Base-by-base conservation (phyloP, 1,140 invertebrate genomes). In the Drosophila kepulauana region DNA sequence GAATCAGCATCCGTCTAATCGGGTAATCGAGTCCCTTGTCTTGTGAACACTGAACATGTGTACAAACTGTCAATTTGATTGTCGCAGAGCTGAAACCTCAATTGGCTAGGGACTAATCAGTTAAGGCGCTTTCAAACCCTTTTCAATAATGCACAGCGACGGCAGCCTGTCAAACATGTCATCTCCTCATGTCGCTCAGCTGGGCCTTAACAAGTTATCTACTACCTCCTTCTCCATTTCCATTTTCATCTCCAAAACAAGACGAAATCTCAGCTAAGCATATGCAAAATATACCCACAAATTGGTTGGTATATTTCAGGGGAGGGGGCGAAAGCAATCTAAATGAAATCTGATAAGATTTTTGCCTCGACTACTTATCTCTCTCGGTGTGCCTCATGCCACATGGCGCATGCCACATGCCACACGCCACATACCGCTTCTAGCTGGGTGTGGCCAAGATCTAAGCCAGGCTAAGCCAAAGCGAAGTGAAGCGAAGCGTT, bases 161-260 rank as follows among this genome's bases (percentile, higher is more conserved):
- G 82, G 82, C 82, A 87, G 68, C 64, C 64, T 85, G 82, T 87
- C 82, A 86, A 87, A 86, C 68, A 81, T 71, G 52, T 49, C 33
- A 46, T 45, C 48, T 52, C 30, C 48, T 52, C 51, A 35, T 49
- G 45, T 41, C 35, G 8, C 28, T 16, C n/a, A 49, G 16, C 10
- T 28, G 48, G 58, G 56, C 8, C 33, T 13, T 16, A 5, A 45
- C 30, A 58, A 58, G 28, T 5, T 57, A 6, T 43, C 28, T 2
- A 28, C 10, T n/a, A 1, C 30, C 20, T 25, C 20, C 20, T 25
- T 25, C 20, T 25, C 20, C 3, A 25, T 25, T 25, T 33, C 30
- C 30, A 8, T 8, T 33, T 33, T 10, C 7, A 7, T 38, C 35
- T 10, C 35, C n/a, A 16, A 56, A 71, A 33, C 63, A 51, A 51